Percentiles rank a stretch among this genome's conserved stretches.
Conservation (phyloP, 2,113 vertebrate species). For the Prionailurus viverrinus region DNA sequence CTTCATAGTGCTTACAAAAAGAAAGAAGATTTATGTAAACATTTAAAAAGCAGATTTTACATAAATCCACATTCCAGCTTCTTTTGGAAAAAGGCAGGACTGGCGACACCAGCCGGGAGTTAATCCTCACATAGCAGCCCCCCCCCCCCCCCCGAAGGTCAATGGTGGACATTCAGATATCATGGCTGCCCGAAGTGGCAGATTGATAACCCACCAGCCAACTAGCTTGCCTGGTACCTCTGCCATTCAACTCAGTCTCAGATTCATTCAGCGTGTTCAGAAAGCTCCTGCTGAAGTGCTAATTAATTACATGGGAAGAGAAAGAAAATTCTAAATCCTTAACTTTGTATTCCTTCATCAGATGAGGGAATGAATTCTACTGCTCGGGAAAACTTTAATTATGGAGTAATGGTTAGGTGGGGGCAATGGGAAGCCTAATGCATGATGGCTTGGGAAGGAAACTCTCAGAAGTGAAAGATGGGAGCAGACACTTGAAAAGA, state of each 20-base stretch:
- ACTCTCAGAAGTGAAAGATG: not conserved
- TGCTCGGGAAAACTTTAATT: not conserved
- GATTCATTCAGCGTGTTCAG: not conserved
- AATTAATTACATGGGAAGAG: not conserved
- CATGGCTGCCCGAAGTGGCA: no score
- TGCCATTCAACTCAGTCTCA: not conserved
- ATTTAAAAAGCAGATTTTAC: conserved; percentile 61
- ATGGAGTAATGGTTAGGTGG: not conserved
- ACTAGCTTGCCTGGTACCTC: not conserved
- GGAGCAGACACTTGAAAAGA: not conserved
- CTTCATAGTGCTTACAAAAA: not conserved
- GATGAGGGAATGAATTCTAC: not conserved
- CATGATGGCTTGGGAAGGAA: not conserved
- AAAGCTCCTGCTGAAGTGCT: conserved; percentile 11
- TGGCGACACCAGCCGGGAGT: not conserved
- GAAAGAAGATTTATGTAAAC: not conserved
- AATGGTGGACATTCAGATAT: not conserved
- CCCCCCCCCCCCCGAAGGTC: no score
- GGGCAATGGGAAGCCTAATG: not conserved
- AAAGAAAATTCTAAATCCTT: conserved; percentile 25
- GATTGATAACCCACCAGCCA: not conserved
- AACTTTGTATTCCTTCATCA: not conserved
- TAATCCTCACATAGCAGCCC: not conserved
- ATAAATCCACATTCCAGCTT: conserved; percentile 48
- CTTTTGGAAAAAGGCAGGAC: not conserved